These are phyloP conservation scores for Lithobius niger DNA, from an alignment of 1,140 invertebrate species.

Conservation along the genomic window DNA sequence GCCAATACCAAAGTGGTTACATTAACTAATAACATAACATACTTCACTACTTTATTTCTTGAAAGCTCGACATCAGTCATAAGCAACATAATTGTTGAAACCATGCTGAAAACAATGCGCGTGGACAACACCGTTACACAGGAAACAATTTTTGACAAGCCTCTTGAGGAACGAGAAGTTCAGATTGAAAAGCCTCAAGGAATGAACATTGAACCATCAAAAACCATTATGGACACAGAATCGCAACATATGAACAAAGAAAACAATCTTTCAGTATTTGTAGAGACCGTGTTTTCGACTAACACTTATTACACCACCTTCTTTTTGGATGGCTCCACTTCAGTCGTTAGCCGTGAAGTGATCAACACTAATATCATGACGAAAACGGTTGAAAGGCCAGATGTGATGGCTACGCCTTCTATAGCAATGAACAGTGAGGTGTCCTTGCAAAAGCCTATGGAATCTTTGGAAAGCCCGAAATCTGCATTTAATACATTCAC, in stretches of 20 bases:
- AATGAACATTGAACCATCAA: background rate
- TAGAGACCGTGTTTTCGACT: constrained; percentile 22
- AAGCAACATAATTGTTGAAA: constrained; percentile 11
- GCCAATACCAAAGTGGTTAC: constrained; percentile 79
- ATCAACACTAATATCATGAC: background rate
- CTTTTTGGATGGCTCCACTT: constrained; percentile 20
- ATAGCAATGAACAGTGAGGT: too few relatives aligned
- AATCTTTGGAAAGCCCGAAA: too few relatives aligned
- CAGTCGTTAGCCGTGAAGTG: constrained; percentile 2
- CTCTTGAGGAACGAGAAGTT: constrained; percentile 5
- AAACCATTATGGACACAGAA: background rate
- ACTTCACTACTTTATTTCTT: constrained; percentile 73
- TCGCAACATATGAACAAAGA: constrained; percentile 13
- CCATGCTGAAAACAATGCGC: constrained; percentile 15
- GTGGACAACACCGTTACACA: background rate
- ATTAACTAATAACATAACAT: constrained; percentile 52
- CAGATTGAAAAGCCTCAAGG: constrained; percentile 6
- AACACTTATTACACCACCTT: constrained; percentile 28
- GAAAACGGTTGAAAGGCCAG: too few relatives aligned
- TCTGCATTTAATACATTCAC: constrained; percentile 26
- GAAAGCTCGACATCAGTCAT: constrained; percentile 38
- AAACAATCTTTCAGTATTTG: background rate
- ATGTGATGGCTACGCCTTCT: too few relatives aligned
- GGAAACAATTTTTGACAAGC: too few relatives aligned
- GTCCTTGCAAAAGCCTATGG: too few relatives aligned